phyloP scores from a whole-genome alignment of 30 jellyfish, hydroid and myxozoan genomes.

The Aurelia aurita complex sp. Pacific region DNA sequence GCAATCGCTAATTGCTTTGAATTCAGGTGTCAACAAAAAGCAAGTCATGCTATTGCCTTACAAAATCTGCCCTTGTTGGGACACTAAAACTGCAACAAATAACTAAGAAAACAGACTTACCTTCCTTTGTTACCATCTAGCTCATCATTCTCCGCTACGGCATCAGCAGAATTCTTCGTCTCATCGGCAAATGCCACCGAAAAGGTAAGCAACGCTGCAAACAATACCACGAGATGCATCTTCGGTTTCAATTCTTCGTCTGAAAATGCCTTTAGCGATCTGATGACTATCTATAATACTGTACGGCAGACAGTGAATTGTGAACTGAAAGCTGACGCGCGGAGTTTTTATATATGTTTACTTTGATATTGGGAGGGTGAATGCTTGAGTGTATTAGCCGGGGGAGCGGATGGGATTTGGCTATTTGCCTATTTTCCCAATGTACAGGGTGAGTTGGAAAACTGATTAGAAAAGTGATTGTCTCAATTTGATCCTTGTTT shows the following conservation, averaged over 20 bases:
- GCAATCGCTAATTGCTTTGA: no score
- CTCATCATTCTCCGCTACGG: constrained; percentile 26
- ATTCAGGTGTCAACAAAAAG: no score
- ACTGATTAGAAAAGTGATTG: no score
- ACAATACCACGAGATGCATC: constrained; percentile 25
- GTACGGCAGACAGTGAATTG: neutral
- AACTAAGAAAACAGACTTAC: neutral
- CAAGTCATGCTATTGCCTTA: no score
- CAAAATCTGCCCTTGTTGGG: no score
- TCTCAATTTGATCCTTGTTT: no score
- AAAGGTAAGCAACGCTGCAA: constrained; percentile 14
- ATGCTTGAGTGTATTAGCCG: neutral
- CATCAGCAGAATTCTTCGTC: neutral
- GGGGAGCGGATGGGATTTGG: neutral
- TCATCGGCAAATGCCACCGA: constrained; percentile 7
- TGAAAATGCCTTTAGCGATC: neutral
- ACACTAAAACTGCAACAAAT: no score
- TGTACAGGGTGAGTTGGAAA: no score
- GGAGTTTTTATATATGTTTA: neutral
- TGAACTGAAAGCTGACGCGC: neutral
- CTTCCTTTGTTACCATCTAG: constrained; percentile 1
- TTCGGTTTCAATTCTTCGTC: neutral
- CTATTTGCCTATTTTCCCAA: neutral
- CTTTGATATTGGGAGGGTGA: constrained; percentile 1
- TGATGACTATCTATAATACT: no score